phyloP scores from a whole-genome alignment of 2,888 invertebrate genomes.

The Iphiclides podalirius region DNA sequence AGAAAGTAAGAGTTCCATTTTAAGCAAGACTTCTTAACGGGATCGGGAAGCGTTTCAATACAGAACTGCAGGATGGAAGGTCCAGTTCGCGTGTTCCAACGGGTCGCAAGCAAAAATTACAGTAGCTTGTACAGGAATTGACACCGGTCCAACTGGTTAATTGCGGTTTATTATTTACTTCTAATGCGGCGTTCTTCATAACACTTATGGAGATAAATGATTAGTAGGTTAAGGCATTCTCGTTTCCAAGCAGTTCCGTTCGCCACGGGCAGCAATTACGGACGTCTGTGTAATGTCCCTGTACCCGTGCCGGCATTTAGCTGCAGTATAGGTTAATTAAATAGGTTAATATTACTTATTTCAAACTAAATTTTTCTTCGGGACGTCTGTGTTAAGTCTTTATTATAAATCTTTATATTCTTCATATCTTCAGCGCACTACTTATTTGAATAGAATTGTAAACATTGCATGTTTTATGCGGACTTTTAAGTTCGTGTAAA shows the following conservation, averaged over 20 bases:
- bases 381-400: too few species aligned
- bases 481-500: too few species aligned
- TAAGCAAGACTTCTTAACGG: slow-evolving; percentile 18
- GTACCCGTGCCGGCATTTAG: slow-evolving; percentile 17
- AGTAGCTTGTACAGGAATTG: slow-evolving; percentile 34
- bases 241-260: slow-evolving; percentile 39
- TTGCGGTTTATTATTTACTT: slow-evolving; percentile 49
- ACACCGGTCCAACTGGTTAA: slow-evolving; percentile 53
- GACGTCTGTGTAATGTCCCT: slow-evolving; percentile 23
- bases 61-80: slow-evolving; percentile 12
- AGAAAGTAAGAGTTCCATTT: slow-evolving; percentile 23
- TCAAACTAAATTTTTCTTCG: not conserved
- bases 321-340: slow-evolving; percentile 18
- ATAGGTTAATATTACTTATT: slow-evolving; percentile 20
- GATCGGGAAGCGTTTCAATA: slow-evolving; percentile 3
- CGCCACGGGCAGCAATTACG: slow-evolving; percentile 22
- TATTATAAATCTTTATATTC: too few species aligned
- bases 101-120: slow-evolving; percentile 26
- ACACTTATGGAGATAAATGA: slow-evolving; percentile 50
- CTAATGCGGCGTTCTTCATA: slow-evolving; percentile 36
- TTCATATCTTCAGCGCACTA: too few species aligned
- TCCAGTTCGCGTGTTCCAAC: slow-evolving; percentile 17
- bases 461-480: too few species aligned
- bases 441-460: too few species aligned
- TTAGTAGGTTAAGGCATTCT: slow-evolving; percentile 46